A percentile compares a stretch with the other conserved stretches of the same genome.
phyloP scores from a whole-genome alignment of 2,113 vertebrate species.

The Vireo altiloquus region DNA sequence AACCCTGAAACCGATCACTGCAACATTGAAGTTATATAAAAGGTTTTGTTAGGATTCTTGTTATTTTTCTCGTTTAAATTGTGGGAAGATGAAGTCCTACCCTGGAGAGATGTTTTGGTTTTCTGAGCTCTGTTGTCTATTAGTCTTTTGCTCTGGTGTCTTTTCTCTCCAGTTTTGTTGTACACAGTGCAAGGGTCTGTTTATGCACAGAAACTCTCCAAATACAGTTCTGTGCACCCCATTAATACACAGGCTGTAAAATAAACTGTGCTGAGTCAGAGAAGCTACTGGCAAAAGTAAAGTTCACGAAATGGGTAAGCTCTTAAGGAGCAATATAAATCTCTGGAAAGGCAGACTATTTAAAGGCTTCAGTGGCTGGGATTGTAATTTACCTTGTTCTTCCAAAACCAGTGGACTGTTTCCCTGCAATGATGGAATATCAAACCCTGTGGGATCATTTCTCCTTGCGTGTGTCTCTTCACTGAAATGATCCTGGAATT shows the following conservation, averaged over 20 bases:
- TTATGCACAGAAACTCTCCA: not conserved
- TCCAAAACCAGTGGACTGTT: not conserved
- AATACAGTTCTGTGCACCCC: not conserved
- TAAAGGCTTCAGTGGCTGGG: not conserved
- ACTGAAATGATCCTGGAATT: not conserved
- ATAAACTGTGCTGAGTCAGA: not conserved
- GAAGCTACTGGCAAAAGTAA: not conserved
- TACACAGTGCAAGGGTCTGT: not conserved
- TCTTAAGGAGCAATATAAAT: not conserved
- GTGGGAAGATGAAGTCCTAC: constrained; percentile 10
- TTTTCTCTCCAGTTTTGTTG: not conserved
- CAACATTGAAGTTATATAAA: constrained; percentile 33
- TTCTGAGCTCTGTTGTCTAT: constrained; percentile 22
- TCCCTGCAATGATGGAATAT: not conserved
- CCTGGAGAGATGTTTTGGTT: constrained; percentile 36
- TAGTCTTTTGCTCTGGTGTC: not conserved
- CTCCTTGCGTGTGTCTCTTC: not conserved
- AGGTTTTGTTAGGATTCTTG: not conserved
- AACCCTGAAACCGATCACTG: not conserved
- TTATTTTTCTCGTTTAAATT: not conserved
- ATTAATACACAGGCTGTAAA: not conserved
- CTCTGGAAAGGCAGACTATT: not conserved
- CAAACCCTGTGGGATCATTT: not conserved
- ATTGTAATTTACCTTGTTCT: not conserved
- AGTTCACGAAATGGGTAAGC: not conserved